These are phyloP conservation scores for Lycia hirtaria DNA, from an alignment of 2,888 invertebrate species.

Conservation along the genomic window DNA sequence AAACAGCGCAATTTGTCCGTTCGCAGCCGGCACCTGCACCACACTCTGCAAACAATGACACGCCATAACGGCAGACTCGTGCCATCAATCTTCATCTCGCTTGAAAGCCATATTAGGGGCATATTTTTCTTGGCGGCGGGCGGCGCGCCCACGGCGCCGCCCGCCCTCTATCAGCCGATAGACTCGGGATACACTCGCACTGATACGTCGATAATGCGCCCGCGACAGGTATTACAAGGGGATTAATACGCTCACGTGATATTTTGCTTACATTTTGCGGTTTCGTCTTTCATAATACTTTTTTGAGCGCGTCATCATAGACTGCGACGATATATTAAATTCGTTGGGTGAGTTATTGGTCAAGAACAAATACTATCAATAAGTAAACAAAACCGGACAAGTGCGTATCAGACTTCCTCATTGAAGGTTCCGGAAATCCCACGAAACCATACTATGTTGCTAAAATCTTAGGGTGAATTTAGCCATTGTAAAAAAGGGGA, in stretches of 20 bases:
- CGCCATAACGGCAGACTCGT: slow-evolving; percentile 22
- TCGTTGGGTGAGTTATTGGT: too few relatives aligned
- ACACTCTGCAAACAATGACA: slow-evolving; percentile 38
- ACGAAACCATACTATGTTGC: too few relatives aligned
- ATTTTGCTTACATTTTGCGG: neutral
- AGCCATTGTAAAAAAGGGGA: too few relatives aligned
- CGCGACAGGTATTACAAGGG: slow-evolving; percentile 15
- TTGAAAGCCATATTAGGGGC: slow-evolving; percentile 70
- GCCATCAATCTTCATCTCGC: slow-evolving; percentile 79
- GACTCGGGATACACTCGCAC: slow-evolving; percentile 53
- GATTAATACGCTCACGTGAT: slow-evolving; percentile 7
- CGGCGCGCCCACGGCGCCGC: slow-evolving; percentile 61
- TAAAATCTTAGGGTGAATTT: too few relatives aligned
- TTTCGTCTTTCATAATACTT: neutral
- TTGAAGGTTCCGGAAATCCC: too few relatives aligned
- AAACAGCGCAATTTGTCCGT: slow-evolving; percentile 22
- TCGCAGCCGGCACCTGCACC: slow-evolving; percentile 10
- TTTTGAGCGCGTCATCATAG: neutral
- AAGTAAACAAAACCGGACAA: too few relatives aligned
- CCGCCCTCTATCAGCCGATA: slow-evolving; percentile 69
- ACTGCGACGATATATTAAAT: too few relatives aligned
- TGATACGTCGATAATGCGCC: slow-evolving; percentile 22
- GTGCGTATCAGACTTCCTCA: too few relatives aligned
- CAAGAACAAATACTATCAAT: too few relatives aligned
- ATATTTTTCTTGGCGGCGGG: slow-evolving; percentile 61